A percentile compares a stretch with the other conserved stretches of the same genome.
phyloP scores from a whole-genome alignment of 2,113 vertebrate species.

The Podilymbus podiceps region DNA sequence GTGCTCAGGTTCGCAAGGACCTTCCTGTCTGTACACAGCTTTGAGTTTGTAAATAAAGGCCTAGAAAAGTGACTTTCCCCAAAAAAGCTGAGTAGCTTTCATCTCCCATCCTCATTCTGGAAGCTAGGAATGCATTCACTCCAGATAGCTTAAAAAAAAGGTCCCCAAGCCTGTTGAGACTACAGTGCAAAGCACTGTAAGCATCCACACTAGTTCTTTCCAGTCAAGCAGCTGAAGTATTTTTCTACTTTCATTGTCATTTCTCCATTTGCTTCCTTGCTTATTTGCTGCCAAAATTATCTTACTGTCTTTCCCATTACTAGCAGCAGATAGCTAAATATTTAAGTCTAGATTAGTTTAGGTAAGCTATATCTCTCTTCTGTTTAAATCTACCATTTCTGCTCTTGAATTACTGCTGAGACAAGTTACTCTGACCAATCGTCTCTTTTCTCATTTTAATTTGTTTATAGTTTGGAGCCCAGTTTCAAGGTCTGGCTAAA shows the following conservation, averaged over 20 bases:
- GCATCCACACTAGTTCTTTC: neutral
- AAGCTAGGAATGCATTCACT: neutral
- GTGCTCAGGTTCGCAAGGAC: neutral
- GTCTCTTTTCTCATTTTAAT: neutral
- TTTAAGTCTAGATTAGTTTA: neutral
- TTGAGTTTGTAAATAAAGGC: neutral
- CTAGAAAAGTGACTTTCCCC: neutral
- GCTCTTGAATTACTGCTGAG: neutral
- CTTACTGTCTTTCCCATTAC: neutral
- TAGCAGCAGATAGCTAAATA: neutral
- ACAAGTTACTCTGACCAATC: neutral
- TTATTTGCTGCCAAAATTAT: neutral
- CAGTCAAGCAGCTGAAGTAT: neutral
- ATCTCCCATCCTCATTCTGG: neutral
- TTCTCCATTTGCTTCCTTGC: neutral
- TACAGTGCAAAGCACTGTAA: neutral
- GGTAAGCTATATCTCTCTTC: neutral
- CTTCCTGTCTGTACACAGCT: neutral
- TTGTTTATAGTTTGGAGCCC: neutral
- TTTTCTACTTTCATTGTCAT: neutral
- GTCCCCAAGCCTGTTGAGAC: neutral
- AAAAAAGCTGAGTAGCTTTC: neutral
- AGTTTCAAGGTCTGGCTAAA: neutral
- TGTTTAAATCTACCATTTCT: neutral
- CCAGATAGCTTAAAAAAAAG: neutral